Percentiles rank a stretch among this genome's conserved stretches.
Evolutionary conservation across 2,113 vertebrate species (phyloP).

Genomic region (Anarrhichthys ocellatus): DNA sequence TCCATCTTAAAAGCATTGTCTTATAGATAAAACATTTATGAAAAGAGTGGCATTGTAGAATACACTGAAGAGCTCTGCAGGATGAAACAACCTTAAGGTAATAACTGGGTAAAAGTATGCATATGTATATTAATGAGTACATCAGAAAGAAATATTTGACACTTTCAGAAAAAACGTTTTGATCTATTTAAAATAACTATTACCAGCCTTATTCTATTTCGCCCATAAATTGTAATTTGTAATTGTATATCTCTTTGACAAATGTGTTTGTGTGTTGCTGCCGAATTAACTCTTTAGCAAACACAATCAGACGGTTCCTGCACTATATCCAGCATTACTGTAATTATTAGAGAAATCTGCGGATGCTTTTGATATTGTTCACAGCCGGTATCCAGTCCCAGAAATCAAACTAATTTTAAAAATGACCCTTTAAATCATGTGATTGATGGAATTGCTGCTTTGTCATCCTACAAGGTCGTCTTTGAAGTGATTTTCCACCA

Average conservation of each 20-base stretch:
- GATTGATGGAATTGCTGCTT: neutral
- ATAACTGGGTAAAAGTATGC: neutral
- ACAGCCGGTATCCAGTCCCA: neutral
- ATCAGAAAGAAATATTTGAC: neutral
- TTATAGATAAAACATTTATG: neutral
- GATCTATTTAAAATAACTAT: neutral
- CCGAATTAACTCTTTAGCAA: conserved; percentile 22
- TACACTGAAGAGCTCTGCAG: neutral
- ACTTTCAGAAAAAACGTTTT: neutral
- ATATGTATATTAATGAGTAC: neutral
- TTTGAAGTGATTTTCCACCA: neutral
- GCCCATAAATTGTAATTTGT: neutral
- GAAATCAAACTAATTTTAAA: neutral
- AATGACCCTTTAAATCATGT: conserved; percentile 9
- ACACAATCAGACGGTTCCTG: neutral
- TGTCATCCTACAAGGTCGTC: neutral
- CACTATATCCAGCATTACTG: conserved; percentile 2
- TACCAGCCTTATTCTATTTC: neutral
- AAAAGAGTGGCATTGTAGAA: neutral
- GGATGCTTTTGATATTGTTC: neutral
- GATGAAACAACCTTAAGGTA: neutral
- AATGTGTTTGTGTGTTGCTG: neutral
- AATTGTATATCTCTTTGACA: neutral
- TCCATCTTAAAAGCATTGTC: neutral
- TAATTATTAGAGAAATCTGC: conserved; percentile 2